Percentiles rank a stretch among this genome's conserved stretches.
Evolutionary conservation across 1,140 invertebrate species (phyloP).

Genomic region (Cylas formicarius): DNA sequence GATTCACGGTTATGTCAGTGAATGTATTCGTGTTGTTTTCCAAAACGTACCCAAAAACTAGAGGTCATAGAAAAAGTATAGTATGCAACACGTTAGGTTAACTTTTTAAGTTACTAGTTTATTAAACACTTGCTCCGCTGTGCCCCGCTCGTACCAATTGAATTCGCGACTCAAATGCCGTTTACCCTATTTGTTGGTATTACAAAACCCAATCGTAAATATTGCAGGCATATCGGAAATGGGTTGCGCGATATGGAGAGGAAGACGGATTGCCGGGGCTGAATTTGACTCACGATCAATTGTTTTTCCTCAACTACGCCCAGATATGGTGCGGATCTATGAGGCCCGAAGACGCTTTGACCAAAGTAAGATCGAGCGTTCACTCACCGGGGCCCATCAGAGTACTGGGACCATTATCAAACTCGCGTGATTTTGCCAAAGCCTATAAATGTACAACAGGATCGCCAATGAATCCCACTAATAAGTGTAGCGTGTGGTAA

Average conservation of each 20-base stretch:
- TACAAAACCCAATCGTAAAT: background rate
- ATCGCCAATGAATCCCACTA: conserved; percentile 81
- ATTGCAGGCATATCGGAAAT: conserved; percentile 68
- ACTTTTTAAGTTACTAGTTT: too few species aligned
- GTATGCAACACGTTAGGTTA: too few species aligned
- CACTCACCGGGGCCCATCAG: conserved; percentile 91
- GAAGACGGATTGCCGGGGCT: conserved; percentile 70
- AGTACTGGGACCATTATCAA: conserved; percentile 86
- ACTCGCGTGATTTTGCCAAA: conserved; percentile 82
- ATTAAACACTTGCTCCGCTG: too few species aligned
- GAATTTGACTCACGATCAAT: conserved; percentile 76
- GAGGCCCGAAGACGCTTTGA: conserved; percentile 90
- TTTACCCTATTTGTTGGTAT: background rate
- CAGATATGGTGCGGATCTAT: conserved; percentile 97
- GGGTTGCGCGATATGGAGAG: conserved; percentile 62
- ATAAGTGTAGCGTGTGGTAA: conserved; percentile 93
- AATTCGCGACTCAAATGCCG: too few species aligned
- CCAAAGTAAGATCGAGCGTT: conserved; percentile 88
- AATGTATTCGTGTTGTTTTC: too few species aligned
- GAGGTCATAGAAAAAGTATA: too few species aligned
- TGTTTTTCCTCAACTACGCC: conserved; percentile 86
- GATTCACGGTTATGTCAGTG: too few species aligned
- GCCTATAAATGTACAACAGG: conserved; percentile 73
- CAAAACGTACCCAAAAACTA: too few species aligned
- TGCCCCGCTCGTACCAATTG: too few species aligned